These are phyloP conservation scores for Aphaenogaster floridana DNA, from an alignment of 1,140 invertebrate genomes.

Conservation along the genomic window DNA sequence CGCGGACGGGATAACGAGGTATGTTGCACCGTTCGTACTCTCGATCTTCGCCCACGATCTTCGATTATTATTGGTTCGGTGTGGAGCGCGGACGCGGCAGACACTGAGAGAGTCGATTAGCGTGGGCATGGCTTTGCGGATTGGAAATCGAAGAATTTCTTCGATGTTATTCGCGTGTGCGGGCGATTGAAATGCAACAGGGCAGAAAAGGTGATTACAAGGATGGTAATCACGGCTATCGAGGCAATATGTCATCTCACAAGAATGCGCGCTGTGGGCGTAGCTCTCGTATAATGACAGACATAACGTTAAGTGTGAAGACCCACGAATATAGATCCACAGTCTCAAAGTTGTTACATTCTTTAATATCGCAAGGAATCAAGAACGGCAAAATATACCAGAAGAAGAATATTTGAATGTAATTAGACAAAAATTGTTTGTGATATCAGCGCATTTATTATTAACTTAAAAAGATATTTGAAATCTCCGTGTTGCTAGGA, in stretches of 20 bases:
- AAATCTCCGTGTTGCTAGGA: conserved; percentile 1
- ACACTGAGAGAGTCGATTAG: conserved; percentile 42
- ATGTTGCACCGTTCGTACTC: conserved; percentile 43
- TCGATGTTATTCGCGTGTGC: conserved; percentile 18
- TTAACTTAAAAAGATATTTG: conserved; percentile 8
- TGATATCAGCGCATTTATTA: background rate
- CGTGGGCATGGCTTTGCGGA: conserved; percentile 39
- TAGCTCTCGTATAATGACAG: background rate
- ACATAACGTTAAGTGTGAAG: background rate
- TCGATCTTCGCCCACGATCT: conserved; percentile 56
- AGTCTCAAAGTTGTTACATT: background rate
- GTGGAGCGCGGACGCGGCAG: conserved; percentile 19
- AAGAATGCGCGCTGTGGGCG: conserved; percentile 1
- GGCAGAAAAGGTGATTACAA: conserved; percentile 51
- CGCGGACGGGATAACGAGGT: conserved; percentile 42
- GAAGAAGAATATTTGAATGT: background rate
- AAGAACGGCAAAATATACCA: background rate
- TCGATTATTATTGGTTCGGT: conserved; percentile 47
- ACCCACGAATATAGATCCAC: background rate
- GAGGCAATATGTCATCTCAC: conserved; percentile 41
- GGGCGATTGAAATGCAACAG: conserved; percentile 48
- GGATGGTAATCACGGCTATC: conserved; percentile 23
- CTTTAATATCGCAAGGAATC: background rate
- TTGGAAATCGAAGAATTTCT: conserved; percentile 52
- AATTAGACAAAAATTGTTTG: background rate